Conservation (phyloP, 1,140 invertebrate genomes). For the Lordiphosa collinella region DNA sequence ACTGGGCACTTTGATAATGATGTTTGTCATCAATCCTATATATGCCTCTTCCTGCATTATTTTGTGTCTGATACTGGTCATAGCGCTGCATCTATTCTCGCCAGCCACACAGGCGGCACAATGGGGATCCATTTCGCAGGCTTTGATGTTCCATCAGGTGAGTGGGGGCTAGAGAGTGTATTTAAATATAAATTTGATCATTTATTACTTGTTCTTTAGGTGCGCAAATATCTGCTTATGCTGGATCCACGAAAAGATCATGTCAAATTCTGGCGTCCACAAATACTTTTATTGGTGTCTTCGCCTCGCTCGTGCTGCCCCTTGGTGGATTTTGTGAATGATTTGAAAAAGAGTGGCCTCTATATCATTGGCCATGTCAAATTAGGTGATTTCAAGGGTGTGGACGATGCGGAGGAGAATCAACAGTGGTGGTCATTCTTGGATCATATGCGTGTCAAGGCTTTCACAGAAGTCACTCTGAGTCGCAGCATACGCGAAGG, state of each 20-base stretch:
- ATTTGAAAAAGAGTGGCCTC: conserved; percentile 98
- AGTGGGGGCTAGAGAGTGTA: conserved; percentile 74
- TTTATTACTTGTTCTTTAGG: conserved; percentile 63
- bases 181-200: not conserved
- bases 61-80: conserved; percentile 90
- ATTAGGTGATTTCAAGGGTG: conserved; percentile 83
- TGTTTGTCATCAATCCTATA: conserved; percentile 96
- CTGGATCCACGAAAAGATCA: conserved; percentile 98
- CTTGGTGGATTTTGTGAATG: conserved; percentile 98
- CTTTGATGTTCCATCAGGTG: conserved; percentile 97
- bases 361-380: conserved; percentile 97
- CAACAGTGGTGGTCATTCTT: conserved; percentile 93
- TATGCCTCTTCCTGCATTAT: conserved; percentile 94
- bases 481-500: conserved; percentile 92
- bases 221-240: conserved; percentile 97
- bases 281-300: conserved; percentile 95
- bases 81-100: conserved; percentile 95
- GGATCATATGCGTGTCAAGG: conserved; percentile 95
- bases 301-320: conserved; percentile 94
- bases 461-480: conserved; percentile 97
- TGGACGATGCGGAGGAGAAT: conserved; percentile 88
- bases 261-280: conserved; percentile 99
- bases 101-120: conserved; percentile 88
- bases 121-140: conserved; percentile 99
- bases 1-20: conserved; percentile 93